phyloP scores from a whole-genome alignment of 1,140 invertebrate genomes.

The Manduca sexta region DNA sequence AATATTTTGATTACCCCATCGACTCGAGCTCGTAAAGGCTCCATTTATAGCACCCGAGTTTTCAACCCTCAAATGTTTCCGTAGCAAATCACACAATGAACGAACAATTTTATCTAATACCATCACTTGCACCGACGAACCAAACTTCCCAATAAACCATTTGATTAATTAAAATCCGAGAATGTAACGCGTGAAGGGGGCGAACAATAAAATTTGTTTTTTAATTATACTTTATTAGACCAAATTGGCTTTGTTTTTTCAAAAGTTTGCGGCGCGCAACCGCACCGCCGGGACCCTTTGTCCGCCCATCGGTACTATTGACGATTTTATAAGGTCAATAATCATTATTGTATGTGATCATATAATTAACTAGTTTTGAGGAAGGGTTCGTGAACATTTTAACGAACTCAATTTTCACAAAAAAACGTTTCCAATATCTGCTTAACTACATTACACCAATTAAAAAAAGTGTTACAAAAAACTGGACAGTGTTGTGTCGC shows the following conservation, averaged over 20 bases:
- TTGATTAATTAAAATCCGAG: conserved; percentile 59
- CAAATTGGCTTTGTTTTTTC: conserved; percentile 67
- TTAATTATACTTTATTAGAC: conserved; percentile 66
- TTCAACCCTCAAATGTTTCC: conserved; percentile 34
- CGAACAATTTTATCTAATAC: conserved; percentile 32
- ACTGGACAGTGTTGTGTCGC: conserved; percentile 10
- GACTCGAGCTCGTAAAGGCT: conserved; percentile 20
- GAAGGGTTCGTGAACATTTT: conserved; percentile 17
- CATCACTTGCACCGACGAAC: conserved; percentile 33
- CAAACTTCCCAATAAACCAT: conserved; percentile 40
- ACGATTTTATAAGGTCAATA: conserved; percentile 69
- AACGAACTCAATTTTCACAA: not conserved
- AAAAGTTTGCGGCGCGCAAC: conserved; percentile 27
- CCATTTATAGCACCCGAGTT: conserved; percentile 43
- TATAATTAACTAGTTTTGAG: conserved; percentile 59
- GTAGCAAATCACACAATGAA: conserved; percentile 55
- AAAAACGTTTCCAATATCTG: conserved; percentile 4
- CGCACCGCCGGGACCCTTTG: conserved; percentile 48
- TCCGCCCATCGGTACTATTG: conserved; percentile 55
- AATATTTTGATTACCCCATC: conserved; percentile 7
- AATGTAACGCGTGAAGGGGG: conserved; percentile 46
- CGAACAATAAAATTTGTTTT: conserved; percentile 66
- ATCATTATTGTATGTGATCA: conserved; percentile 63
- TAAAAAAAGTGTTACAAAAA: conserved; percentile 5
- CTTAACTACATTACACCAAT: conserved; percentile 12